Evolutionary conservation across 1,140 invertebrate species (phyloP).

Genomic region (Pseudomyrmex concolor): DNA sequence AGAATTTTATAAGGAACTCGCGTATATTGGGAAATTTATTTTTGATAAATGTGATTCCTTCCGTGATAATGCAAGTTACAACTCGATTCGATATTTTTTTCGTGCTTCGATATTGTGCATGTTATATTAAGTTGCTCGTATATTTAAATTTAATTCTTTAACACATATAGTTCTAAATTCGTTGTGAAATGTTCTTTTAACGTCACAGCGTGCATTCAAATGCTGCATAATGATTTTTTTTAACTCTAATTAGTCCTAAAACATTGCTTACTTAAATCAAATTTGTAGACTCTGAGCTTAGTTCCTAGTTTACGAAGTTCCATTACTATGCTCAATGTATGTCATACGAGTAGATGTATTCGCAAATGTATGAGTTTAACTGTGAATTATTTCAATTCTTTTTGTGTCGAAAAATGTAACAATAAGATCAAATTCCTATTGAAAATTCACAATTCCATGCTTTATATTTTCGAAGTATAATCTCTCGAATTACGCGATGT

Average conservation of each 20-base stretch:
- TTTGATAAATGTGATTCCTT: conserved; percentile 53
- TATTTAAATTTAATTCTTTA: too few relatives aligned
- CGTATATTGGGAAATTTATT: conserved; percentile 42
- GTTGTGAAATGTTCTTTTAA: too few relatives aligned
- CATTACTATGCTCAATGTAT: conserved; percentile 56
- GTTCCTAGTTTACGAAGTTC: conserved; percentile 55
- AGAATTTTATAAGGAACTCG: conserved; percentile 55
- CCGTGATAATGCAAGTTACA: neutral
- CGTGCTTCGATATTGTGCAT: conserved; percentile 5
- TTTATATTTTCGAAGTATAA: conserved; percentile 36
- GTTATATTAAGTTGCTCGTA: conserved; percentile 19
- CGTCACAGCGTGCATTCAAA: too few relatives aligned
- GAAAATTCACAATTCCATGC: conserved; percentile 22
- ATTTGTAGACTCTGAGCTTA: conserved; percentile 49
- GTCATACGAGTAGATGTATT: conserved; percentile 17
- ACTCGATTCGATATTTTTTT: conserved; percentile 20
- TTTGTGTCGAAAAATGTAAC: neutral
- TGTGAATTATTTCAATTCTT: neutral
- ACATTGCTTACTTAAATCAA: neutral
- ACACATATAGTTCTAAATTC: too few relatives aligned
- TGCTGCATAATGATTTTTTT: neutral
- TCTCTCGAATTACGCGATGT: conserved; percentile 11
- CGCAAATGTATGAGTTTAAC: conserved; percentile 24
- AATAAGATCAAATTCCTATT: neutral
- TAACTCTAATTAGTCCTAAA: neutral